These are phyloP conservation scores for Sphenopsis melanotis DNA, from an alignment of 2,797 vertebrate genomes.

Conservation along the genomic window DNA sequence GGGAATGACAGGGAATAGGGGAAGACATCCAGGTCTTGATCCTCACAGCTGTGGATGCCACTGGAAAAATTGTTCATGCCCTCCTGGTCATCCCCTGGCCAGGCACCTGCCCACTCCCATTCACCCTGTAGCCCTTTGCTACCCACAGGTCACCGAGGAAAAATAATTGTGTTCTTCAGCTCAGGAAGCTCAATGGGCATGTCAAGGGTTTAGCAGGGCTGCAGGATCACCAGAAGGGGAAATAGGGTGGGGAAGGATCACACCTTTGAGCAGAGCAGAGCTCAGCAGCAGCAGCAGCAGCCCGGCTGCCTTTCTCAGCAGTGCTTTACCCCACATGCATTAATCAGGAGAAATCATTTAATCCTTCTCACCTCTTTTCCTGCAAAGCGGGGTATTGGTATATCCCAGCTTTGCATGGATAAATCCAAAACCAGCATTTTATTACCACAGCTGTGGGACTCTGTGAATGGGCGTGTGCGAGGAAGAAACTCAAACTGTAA, in stretches of 20 bases:
- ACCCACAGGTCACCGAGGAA: not conserved
- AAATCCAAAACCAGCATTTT: not conserved
- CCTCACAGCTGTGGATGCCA: not conserved
- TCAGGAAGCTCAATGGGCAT: not conserved
- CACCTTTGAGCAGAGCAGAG: not conserved
- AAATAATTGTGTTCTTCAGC: not conserved
- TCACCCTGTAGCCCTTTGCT: not conserved
- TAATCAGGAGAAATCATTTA: not conserved
- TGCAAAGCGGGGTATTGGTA: not conserved
- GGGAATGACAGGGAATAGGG: not conserved
- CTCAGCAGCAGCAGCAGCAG: not conserved
- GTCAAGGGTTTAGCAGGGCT: not conserved
- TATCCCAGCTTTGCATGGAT: not conserved
- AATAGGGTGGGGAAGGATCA: not conserved
- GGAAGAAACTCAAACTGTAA: not conserved
- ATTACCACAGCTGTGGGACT: not conserved
- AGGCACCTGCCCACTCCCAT: not conserved
- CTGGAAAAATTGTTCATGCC: not conserved
- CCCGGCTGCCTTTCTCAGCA: not conserved
- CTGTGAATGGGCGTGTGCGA: fast-evolving
- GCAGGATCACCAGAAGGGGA: not conserved
- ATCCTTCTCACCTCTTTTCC: not conserved
- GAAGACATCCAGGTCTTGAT: not conserved
- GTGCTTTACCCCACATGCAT: not conserved
- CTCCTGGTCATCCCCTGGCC: not conserved